A percentile compares a stretch with the other conserved stretches of the same genome.
Evolutionary conservation across 2,113 vertebrate genomes (phyloP).

Genomic region (Ptychochromis oligacanthus): DNA sequence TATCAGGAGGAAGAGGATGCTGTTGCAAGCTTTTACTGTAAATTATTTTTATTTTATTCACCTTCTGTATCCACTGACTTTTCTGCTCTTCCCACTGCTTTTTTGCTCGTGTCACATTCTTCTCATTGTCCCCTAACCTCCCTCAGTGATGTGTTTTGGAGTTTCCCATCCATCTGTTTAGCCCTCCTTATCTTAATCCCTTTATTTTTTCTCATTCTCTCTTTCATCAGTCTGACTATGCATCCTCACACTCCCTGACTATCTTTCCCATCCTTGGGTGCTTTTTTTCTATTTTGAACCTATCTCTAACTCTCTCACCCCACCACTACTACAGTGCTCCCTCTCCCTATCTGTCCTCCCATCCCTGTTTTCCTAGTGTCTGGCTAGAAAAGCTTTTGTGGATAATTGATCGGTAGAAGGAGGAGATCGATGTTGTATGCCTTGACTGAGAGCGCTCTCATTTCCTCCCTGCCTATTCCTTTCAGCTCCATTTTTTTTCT

Average conservation of each 20-base stretch:
- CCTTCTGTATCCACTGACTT: not conserved
- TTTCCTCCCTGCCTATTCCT: constrained; percentile 73
- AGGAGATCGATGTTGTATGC: constrained; percentile 77
- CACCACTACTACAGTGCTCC: constrained; percentile 26
- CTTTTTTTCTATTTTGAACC: constrained; percentile 43
- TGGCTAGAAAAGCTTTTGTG: constrained; percentile 80
- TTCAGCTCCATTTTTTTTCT: constrained; percentile 53
- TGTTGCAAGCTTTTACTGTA: not conserved
- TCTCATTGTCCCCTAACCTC: not conserved
- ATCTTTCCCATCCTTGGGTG: constrained; percentile 40
- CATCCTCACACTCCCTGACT: constrained; percentile 24
- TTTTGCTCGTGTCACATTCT: not conserved
- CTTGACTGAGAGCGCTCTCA: constrained; percentile 71
- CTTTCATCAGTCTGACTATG: constrained; percentile 50
- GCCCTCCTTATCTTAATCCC: constrained; percentile 49
- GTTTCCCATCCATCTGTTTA: constrained; percentile 2
- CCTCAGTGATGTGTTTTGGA: constrained; percentile 10
- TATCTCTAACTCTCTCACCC: constrained; percentile 26
- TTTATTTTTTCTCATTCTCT: constrained; percentile 42
- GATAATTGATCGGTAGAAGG: constrained; percentile 79
- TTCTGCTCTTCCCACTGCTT: not conserved
- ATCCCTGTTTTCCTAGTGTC: constrained; percentile 68
- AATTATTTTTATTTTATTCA: not conserved
- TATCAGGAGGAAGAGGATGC: constrained; percentile 34
- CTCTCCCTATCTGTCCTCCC: constrained; percentile 48